Evolutionary conservation across 2,888 invertebrate genomes (phyloP).

Genomic region (Yponomeuta evonymella): DNA sequence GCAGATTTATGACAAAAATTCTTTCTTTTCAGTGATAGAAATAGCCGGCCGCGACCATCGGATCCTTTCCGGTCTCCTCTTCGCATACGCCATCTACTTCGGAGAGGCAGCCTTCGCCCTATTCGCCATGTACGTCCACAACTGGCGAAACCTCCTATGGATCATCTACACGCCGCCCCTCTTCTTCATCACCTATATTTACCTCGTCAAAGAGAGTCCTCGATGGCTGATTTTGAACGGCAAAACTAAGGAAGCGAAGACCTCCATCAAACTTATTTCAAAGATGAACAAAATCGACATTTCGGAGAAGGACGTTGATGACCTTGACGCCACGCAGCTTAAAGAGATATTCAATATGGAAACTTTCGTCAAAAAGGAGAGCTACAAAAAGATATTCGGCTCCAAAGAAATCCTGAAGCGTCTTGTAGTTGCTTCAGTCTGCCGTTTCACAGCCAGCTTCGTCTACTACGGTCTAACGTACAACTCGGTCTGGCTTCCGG

Average conservation of each 20-base stretch:
- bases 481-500: slow-evolving; percentile 57
- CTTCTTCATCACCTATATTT: slow-evolving; percentile 40
- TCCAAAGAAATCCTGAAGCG: slow-evolving; percentile 49
- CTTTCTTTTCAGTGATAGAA: slow-evolving; percentile 49
- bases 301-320: slow-evolving; percentile 37
- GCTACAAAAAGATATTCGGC: slow-evolving; percentile 36
- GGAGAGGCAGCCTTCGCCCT: slow-evolving; percentile 51
- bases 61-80: slow-evolving; percentile 48
- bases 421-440: slow-evolving; percentile 36
- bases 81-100: slow-evolving; percentile 48
- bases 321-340: slow-evolving; percentile 37
- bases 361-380: slow-evolving; percentile 41
- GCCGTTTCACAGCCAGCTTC: slow-evolving; percentile 50
- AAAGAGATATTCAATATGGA: slow-evolving; percentile 47
- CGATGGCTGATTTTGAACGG: slow-evolving; percentile 57
- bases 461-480: slow-evolving; percentile 59
- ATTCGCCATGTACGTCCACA: slow-evolving; percentile 49
- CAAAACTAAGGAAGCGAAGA: slow-evolving; percentile 45
- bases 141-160: slow-evolving; percentile 51
- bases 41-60: slow-evolving; percentile 45
- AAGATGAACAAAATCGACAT: slow-evolving; percentile 46
- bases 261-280: slow-evolving; percentile 39
- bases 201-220: slow-evolving; percentile 50
- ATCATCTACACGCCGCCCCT: slow-evolving; percentile 53
- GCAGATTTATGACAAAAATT: not conserved